Evolutionary conservation across 2,797 vertebrate species (phyloP).

Genomic region (Sylvia borin): DNA sequence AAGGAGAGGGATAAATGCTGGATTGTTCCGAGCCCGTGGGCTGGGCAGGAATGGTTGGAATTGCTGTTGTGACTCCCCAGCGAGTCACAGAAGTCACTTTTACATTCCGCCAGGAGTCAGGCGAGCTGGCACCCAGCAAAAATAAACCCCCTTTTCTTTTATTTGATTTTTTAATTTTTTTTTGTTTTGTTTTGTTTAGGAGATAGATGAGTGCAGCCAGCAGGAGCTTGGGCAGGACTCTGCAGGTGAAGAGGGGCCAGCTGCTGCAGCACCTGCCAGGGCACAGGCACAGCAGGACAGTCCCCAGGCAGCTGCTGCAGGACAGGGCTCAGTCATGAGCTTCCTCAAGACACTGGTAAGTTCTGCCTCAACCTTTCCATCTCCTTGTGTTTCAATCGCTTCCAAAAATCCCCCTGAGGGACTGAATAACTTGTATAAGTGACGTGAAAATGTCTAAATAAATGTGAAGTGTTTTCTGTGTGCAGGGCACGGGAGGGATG

Average conservation of each 20-base stretch:
- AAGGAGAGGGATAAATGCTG: conserved; percentile 50
- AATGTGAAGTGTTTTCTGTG: neutral
- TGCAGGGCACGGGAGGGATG: neutral
- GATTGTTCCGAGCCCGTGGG: conserved; percentile 78
- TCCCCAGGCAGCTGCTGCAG: conserved; percentile 55
- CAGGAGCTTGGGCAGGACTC: conserved; percentile 58
- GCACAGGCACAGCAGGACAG: conserved; percentile 45
- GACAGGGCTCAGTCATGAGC: conserved; percentile 91
- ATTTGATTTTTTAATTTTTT: neutral
- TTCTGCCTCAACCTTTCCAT: neutral
- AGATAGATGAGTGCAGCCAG: conserved; percentile 75
- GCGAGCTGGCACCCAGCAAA: conserved; percentile 42
- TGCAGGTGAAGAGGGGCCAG: conserved; percentile 12
- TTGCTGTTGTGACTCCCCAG: conserved; percentile 67
- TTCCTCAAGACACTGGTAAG: conserved; percentile 98
- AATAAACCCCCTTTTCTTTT: neutral
- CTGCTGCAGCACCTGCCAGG: conserved; percentile 30
- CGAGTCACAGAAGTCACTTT: conserved; percentile 59
- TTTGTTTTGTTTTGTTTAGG: conserved; percentile 70
- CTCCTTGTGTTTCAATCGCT: neutral
- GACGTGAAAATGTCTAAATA: fast-evolving
- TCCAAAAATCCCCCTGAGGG: neutral
- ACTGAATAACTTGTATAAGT: fast-evolving
- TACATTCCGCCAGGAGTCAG: conserved; percentile 58
- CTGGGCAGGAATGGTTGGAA: conserved; percentile 80